Conservation (phyloP, 2,797 vertebrate species). For the Neosilurus hyrtlii region DNA sequence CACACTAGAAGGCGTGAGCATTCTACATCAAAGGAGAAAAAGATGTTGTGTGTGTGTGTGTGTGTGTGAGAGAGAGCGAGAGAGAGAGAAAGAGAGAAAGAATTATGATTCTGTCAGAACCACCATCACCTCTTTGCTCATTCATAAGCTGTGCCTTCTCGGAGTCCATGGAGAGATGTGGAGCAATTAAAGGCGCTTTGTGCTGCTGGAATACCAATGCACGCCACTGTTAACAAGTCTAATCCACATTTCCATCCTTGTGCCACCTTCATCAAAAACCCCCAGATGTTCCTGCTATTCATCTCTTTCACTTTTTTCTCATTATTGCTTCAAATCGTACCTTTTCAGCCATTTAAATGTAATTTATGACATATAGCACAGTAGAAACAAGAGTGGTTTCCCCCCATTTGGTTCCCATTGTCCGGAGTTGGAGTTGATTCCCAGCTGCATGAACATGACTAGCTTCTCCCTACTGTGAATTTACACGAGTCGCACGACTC, state of each 20-base stretch:
- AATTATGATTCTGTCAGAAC: conserved; percentile 54
- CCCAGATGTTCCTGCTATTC: conserved; percentile 47
- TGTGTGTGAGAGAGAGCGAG: conserved; percentile 15
- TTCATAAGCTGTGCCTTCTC: conserved; percentile 46
- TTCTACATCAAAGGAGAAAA: conserved; percentile 45
- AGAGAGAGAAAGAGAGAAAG: conserved; percentile 30
- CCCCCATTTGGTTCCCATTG: conserved; percentile 45
- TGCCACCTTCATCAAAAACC: conserved; percentile 52
- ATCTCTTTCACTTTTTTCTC: conserved; percentile 35
- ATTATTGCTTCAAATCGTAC: conserved; percentile 11
- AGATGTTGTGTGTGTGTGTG: not conserved
- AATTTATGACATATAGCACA: too few relatives aligned
- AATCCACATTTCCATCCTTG: conserved; percentile 41
- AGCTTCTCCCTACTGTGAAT: conserved; percentile 34
- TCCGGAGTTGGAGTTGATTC: conserved; percentile 47
- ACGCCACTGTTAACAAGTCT: conserved; percentile 31
- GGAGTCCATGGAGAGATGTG: conserved; percentile 55
- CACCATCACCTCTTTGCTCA: conserved; percentile 55
- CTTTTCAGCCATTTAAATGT: not conserved
- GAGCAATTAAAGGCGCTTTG: conserved; percentile 56
- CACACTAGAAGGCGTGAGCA: conserved; percentile 7
- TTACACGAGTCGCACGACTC: not conserved
- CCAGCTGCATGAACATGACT: conserved; percentile 49
- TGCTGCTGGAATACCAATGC: conserved; percentile 54
- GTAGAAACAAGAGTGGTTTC: not conserved